Evolutionary conservation across 1,140 invertebrate genomes (phyloP), one percentile per base, ranked within the genome.

Genomic region (Hypothenemus hampei): DNA sequence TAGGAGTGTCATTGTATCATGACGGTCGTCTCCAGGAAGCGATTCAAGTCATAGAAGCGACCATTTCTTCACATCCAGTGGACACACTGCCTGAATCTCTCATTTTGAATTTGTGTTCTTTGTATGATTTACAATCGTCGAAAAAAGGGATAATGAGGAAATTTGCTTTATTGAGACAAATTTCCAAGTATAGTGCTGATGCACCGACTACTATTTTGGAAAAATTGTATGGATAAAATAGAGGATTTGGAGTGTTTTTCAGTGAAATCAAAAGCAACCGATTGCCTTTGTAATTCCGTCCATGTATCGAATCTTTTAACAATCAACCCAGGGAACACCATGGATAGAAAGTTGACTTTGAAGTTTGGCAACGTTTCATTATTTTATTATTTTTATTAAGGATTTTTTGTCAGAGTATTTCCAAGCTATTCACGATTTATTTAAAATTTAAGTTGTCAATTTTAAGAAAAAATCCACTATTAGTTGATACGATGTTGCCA

Each of bases 51-150:
- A 78, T 95, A 21, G 92, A 96, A 65, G 82, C 81, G 36, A 82
- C 88, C 2, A 82, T 97, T 11, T 79, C 85, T 26, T 77, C 80
- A 5, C 86, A 92, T 72, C 91, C 92, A 0, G 80, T 83, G 4
- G 78, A 84, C 52, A 88, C 85, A 21, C 76, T 96, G 3, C 90
- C 92, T 65, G 93, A 95, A 65, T 85, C 83, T 48, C 74, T 95
- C 10, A 69, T 97, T 7, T 77, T 94, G 10, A 97, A 97, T 71
- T 78, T 96, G 13, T 93, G 89, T 63, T 96, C 92, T 0, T 75
- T 96, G 11, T 95, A 95, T 66, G 93, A 97, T 67, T 73, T 97
- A 54, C 90, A 96, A 67, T 95, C 91, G 0, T 93, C 89, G 3
- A 83, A 89, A 58, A 83, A 89, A 58, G 87, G 88, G 10, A 81